These are phyloP conservation scores for Lysiphlebus fabarum DNA, from an alignment of 1,140 invertebrate genomes.

Conservation along the genomic window DNA sequence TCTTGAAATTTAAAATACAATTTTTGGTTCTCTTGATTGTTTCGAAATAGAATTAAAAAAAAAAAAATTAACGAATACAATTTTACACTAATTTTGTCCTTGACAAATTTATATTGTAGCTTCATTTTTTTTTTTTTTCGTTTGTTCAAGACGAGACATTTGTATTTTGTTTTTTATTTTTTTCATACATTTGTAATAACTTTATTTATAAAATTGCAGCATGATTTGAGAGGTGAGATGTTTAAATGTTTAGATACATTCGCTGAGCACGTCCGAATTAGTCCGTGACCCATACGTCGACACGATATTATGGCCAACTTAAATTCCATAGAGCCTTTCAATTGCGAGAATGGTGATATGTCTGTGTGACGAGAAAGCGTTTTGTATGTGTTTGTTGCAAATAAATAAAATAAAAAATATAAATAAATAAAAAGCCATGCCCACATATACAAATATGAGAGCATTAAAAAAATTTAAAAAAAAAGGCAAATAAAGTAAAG, in stretches of 20 bases:
- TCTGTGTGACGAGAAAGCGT: constrained; percentile 13
- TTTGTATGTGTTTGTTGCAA: constrained; percentile 8
- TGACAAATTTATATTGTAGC: too few species aligned
- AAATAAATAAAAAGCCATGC: constrained; percentile 2
- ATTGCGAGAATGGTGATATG: constrained; percentile 19
- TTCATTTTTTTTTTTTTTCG: too few species aligned
- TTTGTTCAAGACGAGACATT: too few species aligned
- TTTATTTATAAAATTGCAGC: too few species aligned
- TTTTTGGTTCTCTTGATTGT: too few species aligned
- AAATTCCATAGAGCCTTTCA: constrained; percentile 19
- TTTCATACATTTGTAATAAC: too few species aligned
- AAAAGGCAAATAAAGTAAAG: constrained; percentile 23
- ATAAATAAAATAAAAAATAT: constrained; percentile 4
- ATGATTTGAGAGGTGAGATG: too few species aligned
- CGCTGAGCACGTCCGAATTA: constrained; percentile 23
- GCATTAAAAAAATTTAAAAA: constrained; percentile 5
- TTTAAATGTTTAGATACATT: constrained; percentile 9
- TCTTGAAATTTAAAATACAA: too few species aligned
- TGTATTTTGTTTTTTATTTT: too few species aligned
- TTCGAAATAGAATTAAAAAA: too few species aligned
- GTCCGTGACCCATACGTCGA: constrained; percentile 24
- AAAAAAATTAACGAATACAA: too few species aligned
- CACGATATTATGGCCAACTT: constrained; percentile 19
- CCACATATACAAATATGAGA: constrained; percentile 10
- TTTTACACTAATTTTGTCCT: too few species aligned